phyloP scores from a whole-genome alignment of 2,888 invertebrate genomes.

The Steromphala cineraria region DNA sequence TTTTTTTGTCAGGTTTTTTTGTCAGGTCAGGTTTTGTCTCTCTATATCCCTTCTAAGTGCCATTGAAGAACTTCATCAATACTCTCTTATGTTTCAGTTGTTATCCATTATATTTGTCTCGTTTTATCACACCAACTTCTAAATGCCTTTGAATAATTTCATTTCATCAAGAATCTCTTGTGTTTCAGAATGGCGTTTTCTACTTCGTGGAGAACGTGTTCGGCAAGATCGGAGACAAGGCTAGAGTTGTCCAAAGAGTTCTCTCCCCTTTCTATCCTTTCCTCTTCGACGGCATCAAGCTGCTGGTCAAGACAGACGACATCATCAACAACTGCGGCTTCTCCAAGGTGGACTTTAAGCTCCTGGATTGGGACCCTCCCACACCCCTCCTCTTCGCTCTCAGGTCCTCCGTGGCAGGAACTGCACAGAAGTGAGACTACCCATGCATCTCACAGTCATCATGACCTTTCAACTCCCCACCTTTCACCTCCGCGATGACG shows the following conservation, averaged over 20 bases:
- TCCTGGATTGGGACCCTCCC: neutral
- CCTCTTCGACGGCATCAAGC: slow-evolving; percentile 28
- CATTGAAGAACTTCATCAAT: too few relatives aligned
- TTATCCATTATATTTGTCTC: too few relatives aligned
- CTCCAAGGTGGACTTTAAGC: slow-evolving; percentile 16
- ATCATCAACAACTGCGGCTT: slow-evolving; percentile 31
- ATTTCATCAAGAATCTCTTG: neutral
- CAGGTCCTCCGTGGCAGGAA: neutral
- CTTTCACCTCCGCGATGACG: too few relatives aligned
- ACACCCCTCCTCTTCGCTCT: neutral
- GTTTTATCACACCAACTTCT: too few relatives aligned
- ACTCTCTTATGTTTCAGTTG: too few relatives aligned
- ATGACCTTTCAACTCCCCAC: too few relatives aligned
- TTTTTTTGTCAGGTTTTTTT: too few relatives aligned
- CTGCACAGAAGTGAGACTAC: neutral
- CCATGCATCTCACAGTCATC: too few relatives aligned
- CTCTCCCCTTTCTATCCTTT: slow-evolving; percentile 30
- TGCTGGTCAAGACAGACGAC: slow-evolving; percentile 22
- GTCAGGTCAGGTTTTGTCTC: too few relatives aligned
- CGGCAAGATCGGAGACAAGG: slow-evolving; percentile 23
- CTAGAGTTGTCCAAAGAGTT: slow-evolving; percentile 24
- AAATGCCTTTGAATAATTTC: too few relatives aligned
- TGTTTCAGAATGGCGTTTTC: slow-evolving; percentile 21
- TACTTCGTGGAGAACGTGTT: slow-evolving; percentile 41
- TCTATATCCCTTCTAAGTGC: too few relatives aligned